Evolutionary conservation across 2,113 vertebrate species (phyloP).

Genomic region (Podiceps cristatus): DNA sequence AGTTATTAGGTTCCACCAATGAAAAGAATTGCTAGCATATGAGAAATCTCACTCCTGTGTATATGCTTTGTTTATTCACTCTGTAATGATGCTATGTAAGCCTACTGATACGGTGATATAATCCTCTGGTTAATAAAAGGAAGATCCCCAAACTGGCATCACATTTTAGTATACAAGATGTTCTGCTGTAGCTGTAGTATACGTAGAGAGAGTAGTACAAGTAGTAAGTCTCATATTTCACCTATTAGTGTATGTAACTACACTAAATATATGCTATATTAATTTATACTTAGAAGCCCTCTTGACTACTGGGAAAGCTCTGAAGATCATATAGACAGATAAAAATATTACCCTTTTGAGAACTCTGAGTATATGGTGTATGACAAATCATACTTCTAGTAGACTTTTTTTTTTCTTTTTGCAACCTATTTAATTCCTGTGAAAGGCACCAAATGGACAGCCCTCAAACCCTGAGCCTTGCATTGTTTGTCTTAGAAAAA

Average conservation of each 20-base stretch:
- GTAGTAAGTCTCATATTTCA: background rate
- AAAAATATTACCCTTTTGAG: background rate
- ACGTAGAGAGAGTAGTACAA: background rate
- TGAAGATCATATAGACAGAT: background rate
- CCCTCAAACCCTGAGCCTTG: background rate
- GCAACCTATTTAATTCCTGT: background rate
- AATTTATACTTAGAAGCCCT: background rate
- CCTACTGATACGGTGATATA: background rate
- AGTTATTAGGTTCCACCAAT: background rate
- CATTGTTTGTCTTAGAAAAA: background rate
- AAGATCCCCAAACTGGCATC: background rate
- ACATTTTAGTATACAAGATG: background rate
- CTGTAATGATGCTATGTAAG: background rate
- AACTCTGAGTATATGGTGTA: background rate
- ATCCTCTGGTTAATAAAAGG: background rate
- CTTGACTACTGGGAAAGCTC: background rate
- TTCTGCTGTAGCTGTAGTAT: background rate
- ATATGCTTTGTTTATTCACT: background rate
- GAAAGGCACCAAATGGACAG: background rate
- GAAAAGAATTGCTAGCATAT: background rate
- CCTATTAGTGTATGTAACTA: background rate
- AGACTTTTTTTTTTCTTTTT: background rate
- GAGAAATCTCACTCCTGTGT: background rate
- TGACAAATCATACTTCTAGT: background rate
- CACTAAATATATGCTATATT: background rate